Evolutionary conservation across 2,797 vertebrate species (phyloP).

Genomic region (Sebastes steindachneri): DNA sequence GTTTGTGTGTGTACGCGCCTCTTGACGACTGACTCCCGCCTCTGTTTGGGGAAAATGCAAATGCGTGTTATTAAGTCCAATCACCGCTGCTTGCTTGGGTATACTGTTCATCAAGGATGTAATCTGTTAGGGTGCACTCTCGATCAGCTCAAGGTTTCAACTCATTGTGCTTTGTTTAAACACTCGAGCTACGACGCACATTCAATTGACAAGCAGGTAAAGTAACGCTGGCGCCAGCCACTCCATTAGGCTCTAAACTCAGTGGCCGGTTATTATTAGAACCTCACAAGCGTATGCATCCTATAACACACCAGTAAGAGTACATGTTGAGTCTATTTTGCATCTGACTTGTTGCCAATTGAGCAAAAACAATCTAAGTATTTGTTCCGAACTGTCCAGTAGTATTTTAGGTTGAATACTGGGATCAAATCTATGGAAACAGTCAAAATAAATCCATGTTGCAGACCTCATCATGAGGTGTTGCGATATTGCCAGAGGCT

Average conservation of each 20-base stretch:
- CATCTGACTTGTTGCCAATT: not conserved
- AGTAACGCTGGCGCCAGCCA: not conserved
- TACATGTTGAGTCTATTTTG: not conserved
- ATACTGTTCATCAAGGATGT: slow-evolving; percentile 46
- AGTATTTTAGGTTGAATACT: not conserved
- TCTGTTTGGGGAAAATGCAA: slow-evolving; percentile 57
- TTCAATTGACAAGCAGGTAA: slow-evolving; percentile 7
- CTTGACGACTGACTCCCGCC: slow-evolving; percentile 18
- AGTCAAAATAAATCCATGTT: not conserved
- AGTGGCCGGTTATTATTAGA: not conserved
- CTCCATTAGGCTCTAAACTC: not conserved
- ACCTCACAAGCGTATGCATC: not conserved
- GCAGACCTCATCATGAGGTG: not conserved
- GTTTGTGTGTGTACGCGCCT: slow-evolving; percentile 20
- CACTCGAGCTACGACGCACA: not conserved
- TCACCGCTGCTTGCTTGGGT: slow-evolving; percentile 49
- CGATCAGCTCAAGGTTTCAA: not conserved
- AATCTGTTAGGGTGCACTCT: slow-evolving; percentile 35
- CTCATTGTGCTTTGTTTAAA: slow-evolving; percentile 5
- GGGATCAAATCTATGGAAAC: not conserved
- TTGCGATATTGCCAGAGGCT: not conserved
- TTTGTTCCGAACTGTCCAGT: not conserved
- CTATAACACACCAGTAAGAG: no score
- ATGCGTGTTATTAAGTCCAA: slow-evolving; percentile 58
- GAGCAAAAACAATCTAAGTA: not conserved